Conservation (phyloP, 2,888 invertebrate species). For the Enchytraeus crypticus region DNA sequence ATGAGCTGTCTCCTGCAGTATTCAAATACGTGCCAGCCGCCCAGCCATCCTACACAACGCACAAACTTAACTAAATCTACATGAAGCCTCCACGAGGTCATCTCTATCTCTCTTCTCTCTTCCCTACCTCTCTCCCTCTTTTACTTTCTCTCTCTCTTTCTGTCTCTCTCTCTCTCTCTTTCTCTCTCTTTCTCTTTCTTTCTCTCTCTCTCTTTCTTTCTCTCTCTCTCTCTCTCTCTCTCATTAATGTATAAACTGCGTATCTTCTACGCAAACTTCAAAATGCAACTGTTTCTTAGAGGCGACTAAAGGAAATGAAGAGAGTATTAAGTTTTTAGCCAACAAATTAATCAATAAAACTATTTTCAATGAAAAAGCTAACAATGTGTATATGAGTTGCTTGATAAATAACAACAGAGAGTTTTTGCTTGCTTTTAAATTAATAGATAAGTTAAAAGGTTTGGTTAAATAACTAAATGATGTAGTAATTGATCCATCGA, state of each 20-base stretch:
- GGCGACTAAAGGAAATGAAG: neutral
- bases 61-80: neutral
- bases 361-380: too few relatives aligned
- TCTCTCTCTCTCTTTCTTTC: conserved; percentile 15
- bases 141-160: neutral
- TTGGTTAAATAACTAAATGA: too few relatives aligned
- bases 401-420: too few relatives aligned
- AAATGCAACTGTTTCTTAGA: neutral
- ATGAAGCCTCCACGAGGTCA: too few relatives aligned
- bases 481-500: too few relatives aligned
- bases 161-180: conserved; percentile 1
- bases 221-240: conserved; percentile 17
- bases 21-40: neutral
- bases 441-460: too few relatives aligned
- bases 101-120: neutral
- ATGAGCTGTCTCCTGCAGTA: neutral
- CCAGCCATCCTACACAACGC: neutral
- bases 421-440: too few relatives aligned
- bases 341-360: too few relatives aligned
- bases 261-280: neutral
- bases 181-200: conserved; percentile 14
- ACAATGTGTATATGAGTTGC: too few relatives aligned
- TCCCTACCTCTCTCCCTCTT: too few relatives aligned
- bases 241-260: neutral
- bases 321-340: too few relatives aligned